Evolutionary conservation across 2,888 invertebrate genomes (phyloP).

Genomic region (Biston stratarius): DNA sequence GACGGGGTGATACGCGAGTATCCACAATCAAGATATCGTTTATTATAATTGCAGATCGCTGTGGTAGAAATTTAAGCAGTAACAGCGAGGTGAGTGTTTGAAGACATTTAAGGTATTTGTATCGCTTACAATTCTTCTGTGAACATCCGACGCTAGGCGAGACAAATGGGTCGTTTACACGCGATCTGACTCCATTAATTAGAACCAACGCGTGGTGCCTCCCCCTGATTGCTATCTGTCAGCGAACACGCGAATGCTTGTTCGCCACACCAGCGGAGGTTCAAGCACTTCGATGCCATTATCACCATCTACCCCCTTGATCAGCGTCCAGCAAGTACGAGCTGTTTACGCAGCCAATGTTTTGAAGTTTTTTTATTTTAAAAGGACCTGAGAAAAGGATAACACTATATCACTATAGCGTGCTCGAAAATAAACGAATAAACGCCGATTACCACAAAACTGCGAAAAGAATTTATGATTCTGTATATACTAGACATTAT

Average conservation of each 20-base stretch:
- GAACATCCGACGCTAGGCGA: conserved; percentile 75
- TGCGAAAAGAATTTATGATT: no score
- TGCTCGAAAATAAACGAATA: no score
- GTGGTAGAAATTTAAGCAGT: conserved; percentile 62
- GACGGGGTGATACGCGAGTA: conserved; percentile 57
- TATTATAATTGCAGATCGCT: conserved; percentile 75
- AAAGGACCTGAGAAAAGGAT: not conserved
- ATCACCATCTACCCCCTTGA: conserved; percentile 3
- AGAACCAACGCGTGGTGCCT: conserved; percentile 75
- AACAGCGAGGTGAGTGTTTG: conserved; percentile 72
- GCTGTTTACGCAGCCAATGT: not conserved
- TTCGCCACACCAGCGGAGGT: conserved; percentile 45
- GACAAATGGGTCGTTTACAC: conserved; percentile 80
- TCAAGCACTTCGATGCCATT: conserved; percentile 26
- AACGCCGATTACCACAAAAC: no score
- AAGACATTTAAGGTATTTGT: conserved; percentile 81
- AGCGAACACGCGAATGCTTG: conserved; percentile 75
- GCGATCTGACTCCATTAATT: conserved; percentile 80
- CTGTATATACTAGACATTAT: no score
- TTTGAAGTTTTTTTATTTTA: not conserved
- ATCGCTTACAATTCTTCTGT: conserved; percentile 82
- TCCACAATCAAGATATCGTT: conserved; percentile 69
- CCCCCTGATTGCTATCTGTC: conserved; percentile 79
- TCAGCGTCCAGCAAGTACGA: not conserved
- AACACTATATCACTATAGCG: no score